Evolutionary conservation across 2,888 invertebrate species (phyloP).

Genomic region (Eristalinus aeneus): DNA sequence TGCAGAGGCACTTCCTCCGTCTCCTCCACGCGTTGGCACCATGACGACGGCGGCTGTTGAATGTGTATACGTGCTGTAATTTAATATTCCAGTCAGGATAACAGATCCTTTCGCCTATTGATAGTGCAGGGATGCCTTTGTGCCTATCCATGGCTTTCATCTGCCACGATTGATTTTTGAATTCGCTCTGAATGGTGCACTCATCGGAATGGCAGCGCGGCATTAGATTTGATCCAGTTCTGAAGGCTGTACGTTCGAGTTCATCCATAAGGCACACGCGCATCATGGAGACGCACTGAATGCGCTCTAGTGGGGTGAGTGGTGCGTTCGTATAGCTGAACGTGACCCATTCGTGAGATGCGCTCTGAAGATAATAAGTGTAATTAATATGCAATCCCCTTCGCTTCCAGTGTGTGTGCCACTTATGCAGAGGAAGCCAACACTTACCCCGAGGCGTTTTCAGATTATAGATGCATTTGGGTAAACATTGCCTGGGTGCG

Average conservation of each 20-base stretch:
- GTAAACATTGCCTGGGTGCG: conserved; percentile 35
- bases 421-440: conserved; percentile 45
- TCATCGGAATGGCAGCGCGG: background rate
- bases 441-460: conserved; percentile 44
- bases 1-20: conserved; percentile 8
- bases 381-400: conserved; percentile 68
- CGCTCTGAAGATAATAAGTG: conserved; percentile 53
- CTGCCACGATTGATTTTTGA: conserved; percentile 38
- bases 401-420: conserved; percentile 32
- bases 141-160: conserved; percentile 11
- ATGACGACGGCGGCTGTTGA: background rate
- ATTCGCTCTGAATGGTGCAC: conserved; percentile 5
- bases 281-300: conserved; percentile 7
- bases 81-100: conserved; percentile 55
- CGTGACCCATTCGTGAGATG: conserved; percentile 44
- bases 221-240: conserved; percentile 44
- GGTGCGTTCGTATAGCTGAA: background rate
- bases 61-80: conserved; percentile 38
- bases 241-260: conserved; percentile 5
- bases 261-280: conserved; percentile 37
- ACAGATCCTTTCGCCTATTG: conserved; percentile 40
- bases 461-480: conserved; percentile 49
- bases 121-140: background rate
- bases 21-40: background rate
- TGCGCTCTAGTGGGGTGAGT: conserved; percentile 6